A percentile compares a stretch with the other conserved stretches of the same genome.
Evolutionary conservation across 2,888 invertebrate species (phyloP).

Genomic region (Pelosia muscerda): DNA sequence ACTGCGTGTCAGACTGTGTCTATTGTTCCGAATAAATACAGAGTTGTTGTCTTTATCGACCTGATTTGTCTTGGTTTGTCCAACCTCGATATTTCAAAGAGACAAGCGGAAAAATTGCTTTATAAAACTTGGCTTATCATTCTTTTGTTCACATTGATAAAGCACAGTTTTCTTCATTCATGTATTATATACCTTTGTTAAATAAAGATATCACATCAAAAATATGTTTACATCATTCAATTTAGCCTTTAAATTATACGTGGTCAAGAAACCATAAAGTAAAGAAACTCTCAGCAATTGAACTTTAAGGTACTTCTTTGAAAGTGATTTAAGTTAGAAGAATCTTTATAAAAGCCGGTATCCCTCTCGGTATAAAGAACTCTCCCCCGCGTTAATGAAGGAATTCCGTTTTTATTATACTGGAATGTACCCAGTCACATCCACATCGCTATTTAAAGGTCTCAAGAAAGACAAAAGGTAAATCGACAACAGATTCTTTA

Average conservation of each 20-base stretch:
- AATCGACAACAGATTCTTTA: constrained; percentile 45
- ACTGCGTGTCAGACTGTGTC: background rate
- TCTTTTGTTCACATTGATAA: background rate
- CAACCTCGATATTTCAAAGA: background rate
- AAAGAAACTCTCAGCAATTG: constrained; percentile 51
- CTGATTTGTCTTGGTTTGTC: background rate
- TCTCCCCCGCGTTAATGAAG: constrained; percentile 68
- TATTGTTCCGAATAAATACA: background rate
- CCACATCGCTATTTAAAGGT: constrained; percentile 61
- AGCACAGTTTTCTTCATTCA: background rate
- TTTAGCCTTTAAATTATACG: constrained; percentile 37
- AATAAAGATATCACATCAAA: too few species aligned
- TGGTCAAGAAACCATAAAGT: constrained; percentile 46
- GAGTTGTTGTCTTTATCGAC: background rate
- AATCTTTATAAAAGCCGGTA: constrained; percentile 55
- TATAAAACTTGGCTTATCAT: background rate
- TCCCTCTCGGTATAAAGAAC: constrained; percentile 46
- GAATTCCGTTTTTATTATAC: constrained; percentile 75
- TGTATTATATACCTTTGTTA: too few species aligned
- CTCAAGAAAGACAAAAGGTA: constrained; percentile 49
- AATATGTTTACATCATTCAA: constrained; percentile 22
- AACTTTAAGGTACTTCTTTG: constrained; percentile 55
- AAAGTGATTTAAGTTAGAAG: constrained; percentile 62
- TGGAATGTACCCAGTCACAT: constrained; percentile 66
- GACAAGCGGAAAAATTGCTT: background rate